A percentile compares a stretch with the other conserved stretches of the same genome.
These are phyloP conservation scores for Bradypodion pumilum DNA, from an alignment of 2,797 vertebrate genomes.

Conservation along the genomic window DNA sequence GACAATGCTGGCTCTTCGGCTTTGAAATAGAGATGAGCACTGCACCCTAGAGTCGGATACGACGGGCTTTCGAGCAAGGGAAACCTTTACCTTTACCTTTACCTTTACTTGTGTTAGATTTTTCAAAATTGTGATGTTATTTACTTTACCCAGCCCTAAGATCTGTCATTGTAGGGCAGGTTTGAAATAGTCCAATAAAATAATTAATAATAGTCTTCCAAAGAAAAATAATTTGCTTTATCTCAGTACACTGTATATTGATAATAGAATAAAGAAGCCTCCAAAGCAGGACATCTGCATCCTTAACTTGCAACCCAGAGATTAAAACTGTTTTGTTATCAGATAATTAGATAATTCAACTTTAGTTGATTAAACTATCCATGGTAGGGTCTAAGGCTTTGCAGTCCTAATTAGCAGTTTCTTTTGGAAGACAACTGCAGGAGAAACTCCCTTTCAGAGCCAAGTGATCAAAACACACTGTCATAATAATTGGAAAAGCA, in stretches of 20 bases:
- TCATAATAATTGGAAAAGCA: neutral
- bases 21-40: too few relatives aligned
- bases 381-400: neutral
- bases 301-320: neutral
- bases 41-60: too few relatives aligned
- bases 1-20: too few relatives aligned
- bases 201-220: neutral
- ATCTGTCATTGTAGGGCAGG: too few relatives aligned
- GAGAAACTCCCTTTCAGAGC: neutral
- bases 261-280: neutral
- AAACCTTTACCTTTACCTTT: too few relatives aligned
- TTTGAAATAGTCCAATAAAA: too few relatives aligned
- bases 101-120: too few relatives aligned
- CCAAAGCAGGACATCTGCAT: neutral
- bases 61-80: too few relatives aligned
- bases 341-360: neutral
- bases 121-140: too few relatives aligned
- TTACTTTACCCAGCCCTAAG: too few relatives aligned
- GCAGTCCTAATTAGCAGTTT: neutral
- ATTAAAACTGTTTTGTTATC: neutral
- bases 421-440: neutral
- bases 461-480: neutral
- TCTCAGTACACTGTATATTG: too few relatives aligned
- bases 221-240: neutral
- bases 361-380: constrained; percentile 2